Evolutionary conservation across 2,113 vertebrate genomes (phyloP), one percentile per base, ranked within the genome.

Genomic region (Istiophorus platypterus): DNA sequence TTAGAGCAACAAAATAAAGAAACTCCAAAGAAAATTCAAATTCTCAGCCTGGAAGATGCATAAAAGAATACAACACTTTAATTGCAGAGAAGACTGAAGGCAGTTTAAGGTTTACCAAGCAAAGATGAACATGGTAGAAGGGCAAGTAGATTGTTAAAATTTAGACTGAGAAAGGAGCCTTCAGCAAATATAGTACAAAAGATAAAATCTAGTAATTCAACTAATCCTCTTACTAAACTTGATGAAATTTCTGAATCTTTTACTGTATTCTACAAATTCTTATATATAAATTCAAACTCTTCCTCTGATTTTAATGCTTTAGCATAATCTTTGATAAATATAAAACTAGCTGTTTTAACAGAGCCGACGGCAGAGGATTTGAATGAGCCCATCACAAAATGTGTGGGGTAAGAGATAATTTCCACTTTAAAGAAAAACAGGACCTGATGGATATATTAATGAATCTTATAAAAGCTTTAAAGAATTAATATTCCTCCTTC

Each of bases 401-500:
- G 3, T 34, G 31, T 34, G 31, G 31, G 3, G 3, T 6, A 34
- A 34, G 37, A 39, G 5, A 39, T 39, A 39, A 39, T 39, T 39
- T 39, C 37, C 37, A 39, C 37, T 39, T 39, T 39, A 39, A 39
- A 39, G 37, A 10, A 39, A 7, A 39, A 39, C 52, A 11, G 74
- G 74, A 0, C 75, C 64, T 8, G 54, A 68, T 0, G 24, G 58
- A 0, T 66, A 15, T 11, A n/a, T 31, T 45, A 76, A 76, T 31
- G 34, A 54, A 9, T 65, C 69, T 6, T 70, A 70, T 1, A 71
- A 71, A 14, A 12, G 22, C 0, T 79, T 79, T 14, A 71, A 56
- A 13, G 26, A 57, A 1, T 0, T 56, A 0, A 0, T 65, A 1
- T n/a, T 34, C 0, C 49, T 20, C 0, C 37, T 39, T 0, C 17